Base-by-base conservation (phyloP, 2,888 invertebrate species). In the Rhynchonema sp. region DNA sequence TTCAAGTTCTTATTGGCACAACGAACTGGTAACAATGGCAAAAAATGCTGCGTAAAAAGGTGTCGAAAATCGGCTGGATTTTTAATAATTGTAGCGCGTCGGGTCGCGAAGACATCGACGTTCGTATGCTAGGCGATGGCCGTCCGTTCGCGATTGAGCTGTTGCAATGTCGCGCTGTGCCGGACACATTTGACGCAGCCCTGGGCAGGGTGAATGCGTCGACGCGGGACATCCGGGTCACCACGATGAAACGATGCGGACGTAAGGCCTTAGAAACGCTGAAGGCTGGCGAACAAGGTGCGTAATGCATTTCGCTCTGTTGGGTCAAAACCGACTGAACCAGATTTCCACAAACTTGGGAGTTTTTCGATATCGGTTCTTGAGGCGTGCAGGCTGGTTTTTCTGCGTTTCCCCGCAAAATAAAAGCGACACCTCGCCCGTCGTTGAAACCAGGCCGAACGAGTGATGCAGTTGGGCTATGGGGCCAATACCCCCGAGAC, bases 41-140 rank as follows among this genome's bases (percentile, higher is more conserved):
- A n/a, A n/a, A n/a, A n/a, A n/a, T n/a, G n/a, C n/a, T n/a, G n/a
- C n/a, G n/a, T n/a, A n/a, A n/a, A n/a, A n/a, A n/a, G n/a, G n/a
- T n/a, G 38, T 17, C 49, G 49, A 6, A 49, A 3, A 49, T 13
- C 20, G 3, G 3, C 9, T 3, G 6, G n/a, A 30, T 61, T 27
- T 3, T 3, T 38, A 9, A 23, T 27, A 23, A 53, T 46, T 26
- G 46, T 46, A 82, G 86, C 65, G 82, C 91, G 1, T 90, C 92
- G 59, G 94, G 96, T 0, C 79, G 98, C 49, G 96, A 98, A 76
- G 98, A 98, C 76, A 87, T 92, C 0, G 98, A 98, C 77, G 96
- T 96, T 0, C 79, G 91, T 61, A 94, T 88, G 76, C 76, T 98
- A 20, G 79, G 80, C 46, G 68, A 66, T 62, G 96, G 96, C 0